Conservation (phyloP, 2,113 vertebrate genomes). For the Dolichallabes microphthalmus region DNA sequence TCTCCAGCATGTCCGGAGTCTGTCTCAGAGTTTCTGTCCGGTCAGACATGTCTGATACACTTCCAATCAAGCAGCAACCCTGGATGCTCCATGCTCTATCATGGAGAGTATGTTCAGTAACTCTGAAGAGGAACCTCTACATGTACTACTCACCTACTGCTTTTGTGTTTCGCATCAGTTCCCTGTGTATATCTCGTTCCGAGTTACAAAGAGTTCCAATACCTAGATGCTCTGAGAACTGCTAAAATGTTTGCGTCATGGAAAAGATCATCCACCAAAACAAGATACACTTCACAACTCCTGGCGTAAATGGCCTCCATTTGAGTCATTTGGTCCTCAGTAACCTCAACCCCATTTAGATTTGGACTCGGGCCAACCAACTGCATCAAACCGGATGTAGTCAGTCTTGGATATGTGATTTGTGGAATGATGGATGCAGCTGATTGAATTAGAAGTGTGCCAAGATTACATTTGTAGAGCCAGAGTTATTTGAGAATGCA, state of each 20-base stretch:
- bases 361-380: conserved; percentile 42
- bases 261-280: conserved; percentile 4
- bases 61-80: neutral
- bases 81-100: neutral
- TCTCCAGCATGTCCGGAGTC: neutral
- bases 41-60: neutral
- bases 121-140: neutral
- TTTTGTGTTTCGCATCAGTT: neutral
- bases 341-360: conserved; percentile 46
- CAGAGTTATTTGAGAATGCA: conserved; percentile 18
- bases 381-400: conserved; percentile 32
- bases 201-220: neutral
- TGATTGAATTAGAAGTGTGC: conserved; percentile 21
- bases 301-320: conserved; percentile 9
- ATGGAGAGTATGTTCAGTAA: neutral
- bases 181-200: neutral
- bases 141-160: neutral
- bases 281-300: neutral
- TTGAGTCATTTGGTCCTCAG: conserved; percentile 20
- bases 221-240: neutral
- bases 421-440: conserved; percentile 33
- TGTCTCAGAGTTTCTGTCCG: neutral
- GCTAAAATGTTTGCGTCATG: neutral
- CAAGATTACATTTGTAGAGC: conserved; percentile 39
- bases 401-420: conserved; percentile 34